Evolutionary conservation across 2,888 invertebrate species (phyloP), one percentile per base, ranked within the genome.

Genomic region (Cataglyphis rosenhaueri): DNA sequence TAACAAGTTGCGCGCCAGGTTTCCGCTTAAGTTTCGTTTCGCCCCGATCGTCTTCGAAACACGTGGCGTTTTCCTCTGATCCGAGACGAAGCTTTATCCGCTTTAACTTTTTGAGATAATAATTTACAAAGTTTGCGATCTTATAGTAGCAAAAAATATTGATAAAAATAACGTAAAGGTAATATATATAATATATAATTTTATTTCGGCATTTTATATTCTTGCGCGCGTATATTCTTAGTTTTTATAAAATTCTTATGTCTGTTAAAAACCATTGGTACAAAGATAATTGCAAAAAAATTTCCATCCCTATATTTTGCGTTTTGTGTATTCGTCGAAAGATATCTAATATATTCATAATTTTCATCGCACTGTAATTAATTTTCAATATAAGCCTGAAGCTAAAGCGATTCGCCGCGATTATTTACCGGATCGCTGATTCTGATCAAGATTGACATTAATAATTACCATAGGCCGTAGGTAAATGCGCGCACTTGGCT

Each of bases 371-470:
- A 3, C 18, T 18, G 12, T n/a, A 38, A 76, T 65, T 38, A 65
- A 76, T 38, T 35, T 35, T 55, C 12, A 29, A 55, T 55, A 48
- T 44, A 35, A 74, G 44, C 18, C 25, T 38, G 41, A 52, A 38
- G 57, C 55, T 52, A 25, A 25, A 18, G 29, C 21, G 25, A 44
- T 48, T 48, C 18, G 32, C 15, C n/a, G 21, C 48, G 61, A 78
- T 86, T 79, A 70, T 57, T 71, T 70, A 6, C 25, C 61, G 29
- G 48, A 65, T 66, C 59, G 59, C 48, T 66, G 86, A 85, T 82
- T 52, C n/a, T 85, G 86, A 85, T 85, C 78, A 76, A 3, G 71
- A 65, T 59, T 64, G 82, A 81, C 79, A 85, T 88, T 84, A 88
- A 88, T 88, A 88, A 88, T 87, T 88, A 48, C 81, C 84, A 0